phyloP scores from a whole-genome alignment of 64 coral and sea anemone genomes.

The Actinia equina region DNA sequence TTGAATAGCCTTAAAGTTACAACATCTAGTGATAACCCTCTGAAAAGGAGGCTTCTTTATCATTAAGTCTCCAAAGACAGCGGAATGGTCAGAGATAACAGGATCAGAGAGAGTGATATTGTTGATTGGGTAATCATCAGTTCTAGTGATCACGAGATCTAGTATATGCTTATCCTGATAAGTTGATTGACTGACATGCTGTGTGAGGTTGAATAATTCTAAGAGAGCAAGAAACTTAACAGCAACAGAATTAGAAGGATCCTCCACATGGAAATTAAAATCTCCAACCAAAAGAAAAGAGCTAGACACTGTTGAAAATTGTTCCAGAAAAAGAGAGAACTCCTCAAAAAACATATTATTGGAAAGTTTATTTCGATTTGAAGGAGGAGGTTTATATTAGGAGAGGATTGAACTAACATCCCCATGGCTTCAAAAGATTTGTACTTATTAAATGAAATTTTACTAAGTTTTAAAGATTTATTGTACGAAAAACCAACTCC shows the following conservation, averaged over 20 bases:
- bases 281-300: not conserved
- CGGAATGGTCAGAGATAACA: not conserved
- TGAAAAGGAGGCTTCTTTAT: slow-evolving; percentile 7
- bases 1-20: not conserved
- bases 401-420: not conserved
- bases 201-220: slow-evolving; percentile 4
- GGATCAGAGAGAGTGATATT: slow-evolving; percentile 10
- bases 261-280: not conserved
- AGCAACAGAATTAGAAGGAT: not conserved
- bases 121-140: not conserved
- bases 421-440: slow-evolving; percentile 34
- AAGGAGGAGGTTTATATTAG: slow-evolving; percentile 6
- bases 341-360: slow-evolving; percentile 13
- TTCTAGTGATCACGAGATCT: not conserved
- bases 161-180: slow-evolving; percentile 2
- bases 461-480: slow-evolving; percentile 24
- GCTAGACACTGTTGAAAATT: not conserved
- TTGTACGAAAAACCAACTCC: slow-evolving; percentile 42
- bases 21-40: not conserved
- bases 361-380: not conserved
- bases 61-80: not conserved
- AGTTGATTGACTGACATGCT: slow-evolving; percentile 1
- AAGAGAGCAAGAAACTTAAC: not conserved
- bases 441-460: slow-evolving; percentile 27
- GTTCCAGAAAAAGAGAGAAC: slow-evolving; percentile 5